These are phyloP conservation scores for Schizotus pectinicornis DNA, from an alignment of 2,888 invertebrate genomes.

Conservation along the genomic window DNA sequence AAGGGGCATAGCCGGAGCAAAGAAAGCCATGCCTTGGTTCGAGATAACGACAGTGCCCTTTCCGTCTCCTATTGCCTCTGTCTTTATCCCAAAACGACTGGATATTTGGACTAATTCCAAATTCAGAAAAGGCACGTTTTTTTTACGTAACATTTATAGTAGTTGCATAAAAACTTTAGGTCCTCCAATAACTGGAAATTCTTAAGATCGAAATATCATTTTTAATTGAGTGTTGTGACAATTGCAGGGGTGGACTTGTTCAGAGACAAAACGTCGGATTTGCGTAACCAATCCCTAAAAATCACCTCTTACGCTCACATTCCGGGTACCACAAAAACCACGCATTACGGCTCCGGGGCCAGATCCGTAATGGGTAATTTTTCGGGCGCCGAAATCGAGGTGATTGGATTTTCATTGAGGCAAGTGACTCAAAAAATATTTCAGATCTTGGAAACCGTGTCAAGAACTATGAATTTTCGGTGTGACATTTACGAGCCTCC, in stretches of 20 bases:
- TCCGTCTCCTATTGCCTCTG: slow-evolving; percentile 66
- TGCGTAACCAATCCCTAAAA: slow-evolving; percentile 65
- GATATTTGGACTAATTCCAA: slow-evolving; percentile 72
- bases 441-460: slow-evolving; percentile 71
- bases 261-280: slow-evolving; percentile 66
- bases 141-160: no score
- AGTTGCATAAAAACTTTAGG: no score
- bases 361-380: slow-evolving; percentile 47
- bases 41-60: slow-evolving; percentile 77
- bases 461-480: slow-evolving; percentile 74
- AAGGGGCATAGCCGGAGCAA: slow-evolving; percentile 26
- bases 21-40: slow-evolving; percentile 65
- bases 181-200: no score
- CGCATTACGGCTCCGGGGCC: slow-evolving; percentile 37
- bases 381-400: slow-evolving; percentile 75
- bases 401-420: slow-evolving; percentile 46
- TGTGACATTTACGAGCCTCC: slow-evolving; percentile 70
- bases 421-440: slow-evolving; percentile 37
- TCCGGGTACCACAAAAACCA: slow-evolving; percentile 64
- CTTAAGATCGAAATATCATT: no score
- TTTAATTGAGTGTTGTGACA: no score
- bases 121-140: slow-evolving; percentile 60
- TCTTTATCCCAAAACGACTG: slow-evolving; percentile 67
- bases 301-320: slow-evolving; percentile 72
- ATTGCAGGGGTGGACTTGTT: slow-evolving; percentile 58